Percentiles rank a stretch among this genome's conserved stretches.
Evolutionary conservation across 2,888 invertebrate species (phyloP).

Genomic region (Lamproptera curius): DNA sequence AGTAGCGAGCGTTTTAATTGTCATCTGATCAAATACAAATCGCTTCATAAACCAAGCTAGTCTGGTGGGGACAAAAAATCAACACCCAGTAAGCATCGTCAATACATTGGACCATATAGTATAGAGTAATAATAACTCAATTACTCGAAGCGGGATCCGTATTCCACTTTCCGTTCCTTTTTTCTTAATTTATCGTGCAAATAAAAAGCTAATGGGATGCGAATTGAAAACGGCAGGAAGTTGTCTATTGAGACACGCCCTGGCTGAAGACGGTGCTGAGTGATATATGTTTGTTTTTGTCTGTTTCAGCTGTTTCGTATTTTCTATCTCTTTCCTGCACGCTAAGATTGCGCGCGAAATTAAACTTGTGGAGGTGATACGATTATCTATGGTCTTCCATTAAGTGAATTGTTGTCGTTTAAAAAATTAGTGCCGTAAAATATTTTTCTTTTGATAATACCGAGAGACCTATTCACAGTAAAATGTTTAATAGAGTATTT

Average conservation of each 20-base stretch:
- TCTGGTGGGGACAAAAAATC: neutral
- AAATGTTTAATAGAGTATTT: neutral
- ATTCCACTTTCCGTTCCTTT: constrained; percentile 43
- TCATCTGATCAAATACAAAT: constrained; percentile 10
- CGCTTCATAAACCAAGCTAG: constrained; percentile 4
- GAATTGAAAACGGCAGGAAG: constrained; percentile 42
- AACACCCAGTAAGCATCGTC: neutral
- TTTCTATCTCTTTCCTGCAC: constrained; percentile 32
- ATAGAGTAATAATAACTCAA: constrained; percentile 35
- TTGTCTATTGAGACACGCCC: constrained; percentile 72
- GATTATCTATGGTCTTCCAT: constrained; percentile 10
- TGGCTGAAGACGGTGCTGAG: constrained; percentile 34
- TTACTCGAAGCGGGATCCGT: constrained; percentile 32
- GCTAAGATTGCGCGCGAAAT: constrained; percentile 7
- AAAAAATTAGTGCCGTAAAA: no score
- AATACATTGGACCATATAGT: constrained; percentile 17
- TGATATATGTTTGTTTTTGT: constrained; percentile 40
- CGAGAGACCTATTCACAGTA: no score
- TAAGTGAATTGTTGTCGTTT: neutral
- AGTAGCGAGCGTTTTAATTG: neutral
- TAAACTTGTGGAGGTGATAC: neutral
- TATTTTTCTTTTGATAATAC: no score
- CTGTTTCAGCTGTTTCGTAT: constrained; percentile 21
- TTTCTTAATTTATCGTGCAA: constrained; percentile 35
- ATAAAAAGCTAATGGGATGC: constrained; percentile 48